Evolutionary conservation across 2,888 invertebrate genomes (phyloP), one percentile per base, ranked within the genome.

Genomic region (Sycophila texana): DNA sequence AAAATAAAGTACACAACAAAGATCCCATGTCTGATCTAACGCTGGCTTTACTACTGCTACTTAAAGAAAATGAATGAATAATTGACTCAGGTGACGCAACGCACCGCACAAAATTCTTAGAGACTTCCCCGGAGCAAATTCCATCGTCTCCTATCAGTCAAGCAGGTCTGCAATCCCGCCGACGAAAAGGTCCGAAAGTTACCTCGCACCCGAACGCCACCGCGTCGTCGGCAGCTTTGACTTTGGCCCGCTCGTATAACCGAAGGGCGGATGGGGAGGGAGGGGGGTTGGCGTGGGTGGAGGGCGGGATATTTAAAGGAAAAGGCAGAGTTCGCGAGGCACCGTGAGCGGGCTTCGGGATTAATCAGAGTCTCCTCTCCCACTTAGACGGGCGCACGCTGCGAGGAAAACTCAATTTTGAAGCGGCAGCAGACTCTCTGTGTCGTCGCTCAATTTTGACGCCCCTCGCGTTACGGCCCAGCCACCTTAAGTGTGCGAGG

Each of bases 361-460:
- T 89, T 89, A 89, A 89, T 89, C 88, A 89, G 88, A 87, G 87
- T 88, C 79, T 77, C 87, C 87, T 85, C 86, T 86, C 84, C 26
- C 87, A 87, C 88, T 89, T 88, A 88, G 87, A 84, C 84, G 26
- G 39, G 39, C 39, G 39, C 10, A 7, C 39, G 39, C 39, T 66
- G 67, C 58, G 47, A 84, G 87, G 85, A 87, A 90, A 90, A 90
- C 89, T 90, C 89, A 89, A 90, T 90, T 90, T 89, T 88, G 88
- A 88, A 85, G 61, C 16, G 10, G 18, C 51, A 4, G 60, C 67
- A 13, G 83, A 82, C 84, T 83, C 86, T 84, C 76, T 72, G 51
- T 58, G 86, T 83, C 85, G 86, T 84, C 85, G 87, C 86, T 87
- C 87, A 89, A 89, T 89, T 90, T 90, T 89, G 88, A 89, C 89